phyloP scores from a whole-genome alignment of 2,113 vertebrate species.

The Aix galericulata region DNA sequence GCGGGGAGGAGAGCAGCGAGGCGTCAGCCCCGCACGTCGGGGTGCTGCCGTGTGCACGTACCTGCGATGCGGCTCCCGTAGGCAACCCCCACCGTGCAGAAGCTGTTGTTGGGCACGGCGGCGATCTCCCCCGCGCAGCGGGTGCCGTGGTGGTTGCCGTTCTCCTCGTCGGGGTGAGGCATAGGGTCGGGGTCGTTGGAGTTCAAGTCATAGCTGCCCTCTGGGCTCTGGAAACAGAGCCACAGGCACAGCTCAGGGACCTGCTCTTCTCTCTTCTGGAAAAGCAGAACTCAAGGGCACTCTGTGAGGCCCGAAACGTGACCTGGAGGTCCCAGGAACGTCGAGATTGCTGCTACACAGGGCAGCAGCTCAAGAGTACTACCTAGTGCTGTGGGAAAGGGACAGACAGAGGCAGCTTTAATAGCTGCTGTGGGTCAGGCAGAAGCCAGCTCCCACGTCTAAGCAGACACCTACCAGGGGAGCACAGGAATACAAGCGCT shows the following conservation, averaged over 20 bases:
- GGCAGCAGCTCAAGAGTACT: background rate
- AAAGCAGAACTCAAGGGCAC: background rate
- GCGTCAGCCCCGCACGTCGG: fast-evolving
- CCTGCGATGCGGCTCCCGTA: conserved; percentile 94
- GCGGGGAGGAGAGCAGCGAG: fast-evolving
- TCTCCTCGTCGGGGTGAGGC: conserved; percentile 89
- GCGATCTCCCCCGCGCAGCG: conserved; percentile 96
- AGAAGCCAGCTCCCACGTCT: fast-evolving
- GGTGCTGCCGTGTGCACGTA: background rate
- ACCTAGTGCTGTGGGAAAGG: background rate
- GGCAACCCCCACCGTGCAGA: conserved; percentile 94
- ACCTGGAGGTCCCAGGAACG: background rate
- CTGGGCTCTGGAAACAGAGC: conserved; percentile 83
- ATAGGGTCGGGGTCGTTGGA: conserved; percentile 96
- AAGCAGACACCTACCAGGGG: background rate
- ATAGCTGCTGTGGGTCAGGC: fast-evolving
- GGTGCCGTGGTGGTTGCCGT: conserved; percentile 95
- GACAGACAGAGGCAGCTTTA: background rate
- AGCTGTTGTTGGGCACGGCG: conserved; percentile 93
- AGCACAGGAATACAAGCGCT: fast-evolving
- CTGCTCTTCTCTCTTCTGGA: background rate
- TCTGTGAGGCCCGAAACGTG: fast-evolving
- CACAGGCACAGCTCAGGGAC: fast-evolving
- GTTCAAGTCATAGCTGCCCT: conserved; percentile 97
- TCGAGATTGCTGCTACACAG: background rate